Percentiles rank a stretch among this genome's conserved stretches.
These are phyloP conservation scores for Saxidomus purpurata DNA, from an alignment of 1,140 invertebrate species.

Conservation along the genomic window DNA sequence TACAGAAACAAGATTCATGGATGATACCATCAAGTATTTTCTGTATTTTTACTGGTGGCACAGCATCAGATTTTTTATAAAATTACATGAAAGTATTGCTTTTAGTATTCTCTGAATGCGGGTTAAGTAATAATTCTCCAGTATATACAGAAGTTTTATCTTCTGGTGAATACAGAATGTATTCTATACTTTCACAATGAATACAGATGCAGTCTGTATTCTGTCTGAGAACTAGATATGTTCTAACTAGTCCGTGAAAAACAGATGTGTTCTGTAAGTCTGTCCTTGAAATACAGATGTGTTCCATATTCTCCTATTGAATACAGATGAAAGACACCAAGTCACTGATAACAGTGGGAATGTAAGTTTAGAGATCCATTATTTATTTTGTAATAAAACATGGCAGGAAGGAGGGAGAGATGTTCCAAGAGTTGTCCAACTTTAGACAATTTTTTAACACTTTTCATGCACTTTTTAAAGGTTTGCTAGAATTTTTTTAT, in stretches of 20 bases:
- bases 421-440: background rate
- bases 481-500: background rate
- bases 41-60: no score
- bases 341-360: constrained; percentile 28
- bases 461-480: background rate
- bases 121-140: no score
- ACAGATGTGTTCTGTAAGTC: background rate
- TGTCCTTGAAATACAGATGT: background rate
- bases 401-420: constrained; percentile 5
- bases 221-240: background rate
- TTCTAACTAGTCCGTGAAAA: background rate
- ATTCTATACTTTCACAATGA: background rate
- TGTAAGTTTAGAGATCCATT: constrained; percentile 29
- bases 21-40: no score
- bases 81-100: no score
- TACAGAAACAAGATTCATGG: no score
- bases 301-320: background rate
- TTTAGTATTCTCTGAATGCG: no score
- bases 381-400: background rate
- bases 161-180: background rate
- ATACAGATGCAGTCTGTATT: background rate
- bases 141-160: no score
- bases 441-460: background rate
- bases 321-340: constrained; percentile 38
- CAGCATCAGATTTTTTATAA: no score